phyloP scores from a whole-genome alignment of 1,140 invertebrate genomes.

The Ceratina japonica region DNA sequence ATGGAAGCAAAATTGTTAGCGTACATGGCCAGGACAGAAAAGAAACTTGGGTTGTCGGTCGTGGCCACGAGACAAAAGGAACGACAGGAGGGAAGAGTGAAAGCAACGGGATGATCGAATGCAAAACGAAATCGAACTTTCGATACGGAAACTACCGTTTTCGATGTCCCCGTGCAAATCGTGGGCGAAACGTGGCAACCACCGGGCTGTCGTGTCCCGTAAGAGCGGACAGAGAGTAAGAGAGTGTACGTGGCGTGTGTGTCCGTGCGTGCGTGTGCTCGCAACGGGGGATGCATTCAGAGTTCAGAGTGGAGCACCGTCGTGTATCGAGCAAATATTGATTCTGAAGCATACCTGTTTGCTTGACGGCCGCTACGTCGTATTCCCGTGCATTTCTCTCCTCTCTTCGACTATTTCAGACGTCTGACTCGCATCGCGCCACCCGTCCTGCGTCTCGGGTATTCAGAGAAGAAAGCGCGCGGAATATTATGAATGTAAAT shows the following conservation, averaged over 20 bases:
- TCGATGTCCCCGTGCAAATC: conserved; percentile 16
- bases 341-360: conserved; percentile 74
- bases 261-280: conserved; percentile 30
- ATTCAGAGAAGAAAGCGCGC: conserved; percentile 9
- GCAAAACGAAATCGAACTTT: conserved; percentile 19
- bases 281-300: conserved; percentile 67
- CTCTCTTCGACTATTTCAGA: conserved; percentile 25
- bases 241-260: conserved; percentile 42
- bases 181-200: conserved; percentile 26
- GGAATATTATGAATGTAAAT: conserved; percentile 52
- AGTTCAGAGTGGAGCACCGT: conserved; percentile 65
- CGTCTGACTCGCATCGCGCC: neutral
- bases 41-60: neutral
- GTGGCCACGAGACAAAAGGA: neutral
- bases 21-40: no score
- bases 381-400: conserved; percentile 33
- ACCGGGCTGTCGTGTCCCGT: conserved; percentile 44
- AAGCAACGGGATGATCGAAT: conserved; percentile 21
- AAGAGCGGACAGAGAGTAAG: conserved; percentile 47
- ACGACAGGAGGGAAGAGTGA: neutral
- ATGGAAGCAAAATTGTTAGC: neutral
- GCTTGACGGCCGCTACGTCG: conserved; percentile 55
- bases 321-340: conserved; percentile 75
- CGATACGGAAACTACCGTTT: conserved; percentile 1
- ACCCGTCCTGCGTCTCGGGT: neutral